Evolutionary conservation across 2,888 invertebrate species (phyloP).

Genomic region (Parelbella ahira): DNA sequence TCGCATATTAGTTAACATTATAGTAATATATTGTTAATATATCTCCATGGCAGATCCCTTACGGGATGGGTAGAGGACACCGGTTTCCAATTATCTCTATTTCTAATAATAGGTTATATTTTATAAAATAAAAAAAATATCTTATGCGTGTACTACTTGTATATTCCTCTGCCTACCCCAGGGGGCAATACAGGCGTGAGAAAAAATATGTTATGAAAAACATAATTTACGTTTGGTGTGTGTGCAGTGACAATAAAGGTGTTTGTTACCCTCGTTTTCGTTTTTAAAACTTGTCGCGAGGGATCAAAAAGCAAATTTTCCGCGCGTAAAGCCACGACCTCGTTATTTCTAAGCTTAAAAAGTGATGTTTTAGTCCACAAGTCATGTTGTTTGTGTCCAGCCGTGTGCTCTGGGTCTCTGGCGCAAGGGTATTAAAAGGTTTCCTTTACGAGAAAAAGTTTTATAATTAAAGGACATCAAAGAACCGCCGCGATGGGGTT

Average conservation of each 20-base stretch:
- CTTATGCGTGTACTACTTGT: too few species aligned
- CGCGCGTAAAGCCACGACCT: conserved; percentile 15
- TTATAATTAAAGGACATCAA: conserved; percentile 79
- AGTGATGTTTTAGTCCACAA: conserved; percentile 33
- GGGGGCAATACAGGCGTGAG: not conserved
- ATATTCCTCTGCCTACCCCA: too few species aligned
- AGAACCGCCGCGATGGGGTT: conserved; percentile 71
- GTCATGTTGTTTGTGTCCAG: conserved; percentile 35
- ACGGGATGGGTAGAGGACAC: too few species aligned
- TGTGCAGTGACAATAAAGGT: conserved; percentile 1
- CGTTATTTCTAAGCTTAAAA: conserved; percentile 30
- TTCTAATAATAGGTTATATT: too few species aligned
- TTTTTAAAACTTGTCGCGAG: conserved; percentile 12
- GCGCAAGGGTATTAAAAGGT: conserved; percentile 43
- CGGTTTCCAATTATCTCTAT: too few species aligned
- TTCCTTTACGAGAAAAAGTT: conserved; percentile 70
- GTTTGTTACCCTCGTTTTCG: conserved; percentile 1
- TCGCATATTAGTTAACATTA: too few species aligned
- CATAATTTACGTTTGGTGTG: too few species aligned
- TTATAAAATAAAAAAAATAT: too few species aligned
- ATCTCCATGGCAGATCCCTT: too few species aligned
- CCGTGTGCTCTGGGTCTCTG: conserved; percentile 33
- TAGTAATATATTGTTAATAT: too few species aligned
- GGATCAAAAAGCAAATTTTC: conserved; percentile 20
- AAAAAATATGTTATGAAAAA: too few species aligned